Percentiles rank a stretch among this genome's conserved stretches.
These are phyloP conservation scores for Busseola fusca DNA, from an alignment of 2,888 invertebrate species.

Conservation along the genomic window DNA sequence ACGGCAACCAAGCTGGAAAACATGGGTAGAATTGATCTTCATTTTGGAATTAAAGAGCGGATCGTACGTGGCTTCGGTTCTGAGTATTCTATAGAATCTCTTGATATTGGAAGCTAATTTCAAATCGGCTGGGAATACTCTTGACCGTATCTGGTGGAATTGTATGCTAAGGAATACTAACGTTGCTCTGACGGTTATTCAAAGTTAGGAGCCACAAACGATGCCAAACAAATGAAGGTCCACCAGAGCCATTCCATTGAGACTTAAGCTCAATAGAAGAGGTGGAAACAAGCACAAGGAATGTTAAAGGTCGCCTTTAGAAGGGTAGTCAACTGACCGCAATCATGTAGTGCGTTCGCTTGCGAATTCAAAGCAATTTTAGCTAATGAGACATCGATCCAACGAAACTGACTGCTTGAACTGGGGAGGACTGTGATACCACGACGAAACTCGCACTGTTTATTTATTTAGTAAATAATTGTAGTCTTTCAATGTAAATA, in stretches of 20 bases:
- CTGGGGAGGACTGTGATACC: conserved; percentile 82
- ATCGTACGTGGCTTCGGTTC: background rate
- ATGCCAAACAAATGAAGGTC: background rate
- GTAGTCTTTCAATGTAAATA: conserved; percentile 81
- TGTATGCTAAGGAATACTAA: background rate
- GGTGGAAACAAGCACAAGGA: conserved; percentile 19
- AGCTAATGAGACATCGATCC: conserved; percentile 50
- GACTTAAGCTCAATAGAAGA: conserved; percentile 4
- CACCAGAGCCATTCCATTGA: background rate
- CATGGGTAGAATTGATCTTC: background rate
- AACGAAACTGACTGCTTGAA: conserved; percentile 50
- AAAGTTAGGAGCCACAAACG: background rate
- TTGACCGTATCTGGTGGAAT: background rate
- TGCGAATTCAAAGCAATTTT: conserved; percentile 57
- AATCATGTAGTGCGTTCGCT: conserved; percentile 54
- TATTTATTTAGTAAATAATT: conserved; percentile 74
- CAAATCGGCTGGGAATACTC: background rate
- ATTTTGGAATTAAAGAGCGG: background rate
- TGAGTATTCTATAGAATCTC: no score
- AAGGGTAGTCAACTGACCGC: conserved; percentile 40
- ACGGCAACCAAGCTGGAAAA: background rate
- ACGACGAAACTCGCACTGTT: conserved; percentile 77
- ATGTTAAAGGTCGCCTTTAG: conserved; percentile 45
- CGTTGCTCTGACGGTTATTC: background rate
- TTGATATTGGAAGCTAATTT: background rate